Conservation (phyloP, 92 coral and sea anemone species). For the Parazoanthus darwini region DNA sequence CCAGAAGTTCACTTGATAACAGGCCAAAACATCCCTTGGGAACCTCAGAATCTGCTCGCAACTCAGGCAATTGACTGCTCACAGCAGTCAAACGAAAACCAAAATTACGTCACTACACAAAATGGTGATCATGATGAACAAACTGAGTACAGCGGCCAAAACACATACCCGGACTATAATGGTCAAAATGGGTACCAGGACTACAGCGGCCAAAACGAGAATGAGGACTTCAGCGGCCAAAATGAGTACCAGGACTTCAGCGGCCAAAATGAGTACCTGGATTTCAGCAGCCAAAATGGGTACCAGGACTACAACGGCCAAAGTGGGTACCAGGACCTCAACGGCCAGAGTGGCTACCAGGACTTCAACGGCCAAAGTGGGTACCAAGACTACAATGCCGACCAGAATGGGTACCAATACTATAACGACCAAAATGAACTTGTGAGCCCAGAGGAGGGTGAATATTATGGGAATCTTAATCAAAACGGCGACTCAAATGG, state of each 20-base stretch:
- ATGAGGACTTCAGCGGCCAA: constrained; percentile 6
- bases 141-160: background rate
- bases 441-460: background rate
- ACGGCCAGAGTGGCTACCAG: background rate
- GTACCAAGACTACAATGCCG: background rate
- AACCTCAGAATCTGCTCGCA: background rate
- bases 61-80: background rate
- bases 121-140: background rate
- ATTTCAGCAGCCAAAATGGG: background rate
- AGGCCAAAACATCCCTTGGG: background rate
- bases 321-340: background rate
- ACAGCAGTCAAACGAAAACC: background rate
- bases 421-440: background rate
- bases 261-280: background rate
- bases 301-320: background rate
- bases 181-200: background rate
- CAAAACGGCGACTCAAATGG: background rate
- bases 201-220: background rate
- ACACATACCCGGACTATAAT: background rate
- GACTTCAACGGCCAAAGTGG: background rate
- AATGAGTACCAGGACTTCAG: background rate
- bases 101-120: background rate
- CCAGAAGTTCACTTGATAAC: constrained; percentile 28
- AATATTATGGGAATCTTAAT: constrained; percentile 2
- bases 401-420: background rate